Percentiles rank a stretch among this genome's conserved stretches.
Evolutionary conservation across 2,113 vertebrate species (phyloP).

Genomic region (Stomatorhinus ivindoensis): DNA sequence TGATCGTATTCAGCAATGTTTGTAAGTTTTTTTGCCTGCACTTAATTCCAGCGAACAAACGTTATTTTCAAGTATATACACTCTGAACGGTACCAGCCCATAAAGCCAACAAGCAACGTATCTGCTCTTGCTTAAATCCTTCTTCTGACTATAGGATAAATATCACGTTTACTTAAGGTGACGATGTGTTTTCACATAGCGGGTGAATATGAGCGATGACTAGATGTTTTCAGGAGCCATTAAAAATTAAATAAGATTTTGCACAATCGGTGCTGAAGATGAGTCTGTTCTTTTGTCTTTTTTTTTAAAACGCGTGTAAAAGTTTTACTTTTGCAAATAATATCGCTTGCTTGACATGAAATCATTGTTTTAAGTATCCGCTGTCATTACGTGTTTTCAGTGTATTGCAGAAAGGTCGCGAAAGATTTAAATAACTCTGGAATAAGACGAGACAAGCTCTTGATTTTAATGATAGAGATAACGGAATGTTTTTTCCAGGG

Average conservation of each 20-base stretch:
- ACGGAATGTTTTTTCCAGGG: conserved; percentile 44
- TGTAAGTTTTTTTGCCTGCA: background rate
- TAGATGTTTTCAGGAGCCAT: background rate
- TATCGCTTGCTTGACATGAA: background rate
- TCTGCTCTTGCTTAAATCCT: background rate
- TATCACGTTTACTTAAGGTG: background rate
- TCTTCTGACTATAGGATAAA: conserved; percentile 12
- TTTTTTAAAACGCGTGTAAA: conserved; percentile 1
- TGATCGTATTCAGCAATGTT: background rate
- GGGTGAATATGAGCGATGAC: background rate
- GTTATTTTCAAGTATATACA: background rate
- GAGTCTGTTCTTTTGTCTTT: conserved; percentile 3
- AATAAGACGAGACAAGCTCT: background rate
- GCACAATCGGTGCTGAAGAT: background rate
- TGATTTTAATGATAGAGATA: conserved; percentile 49
- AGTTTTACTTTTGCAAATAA: conserved; percentile 3
- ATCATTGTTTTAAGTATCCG: background rate
- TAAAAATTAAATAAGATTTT: background rate
- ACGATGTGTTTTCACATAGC: background rate
- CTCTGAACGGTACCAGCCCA: background rate
- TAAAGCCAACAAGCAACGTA: conserved; percentile 3
- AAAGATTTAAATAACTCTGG: background rate
- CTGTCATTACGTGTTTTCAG: background rate
- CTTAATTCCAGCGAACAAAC: background rate
- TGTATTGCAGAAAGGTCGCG: background rate